Base-by-base conservation (phyloP, 2,113 vertebrate genomes). In the Empidonax traillii region DNA sequence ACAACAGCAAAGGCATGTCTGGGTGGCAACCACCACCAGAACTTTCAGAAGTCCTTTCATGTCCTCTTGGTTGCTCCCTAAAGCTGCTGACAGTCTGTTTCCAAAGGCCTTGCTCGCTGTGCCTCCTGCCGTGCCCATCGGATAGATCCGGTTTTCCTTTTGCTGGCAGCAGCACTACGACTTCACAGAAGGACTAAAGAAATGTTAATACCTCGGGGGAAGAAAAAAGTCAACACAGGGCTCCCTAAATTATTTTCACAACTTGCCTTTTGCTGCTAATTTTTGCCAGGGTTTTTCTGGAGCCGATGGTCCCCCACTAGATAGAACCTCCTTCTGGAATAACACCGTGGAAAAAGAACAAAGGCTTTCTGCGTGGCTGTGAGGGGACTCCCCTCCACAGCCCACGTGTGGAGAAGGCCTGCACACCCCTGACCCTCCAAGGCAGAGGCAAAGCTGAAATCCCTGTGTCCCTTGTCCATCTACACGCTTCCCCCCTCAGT, bases 371-470 rank as follows among this genome's bases (percentile, higher is more conserved):
- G 59, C 44, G 75, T 49, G 79, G 74, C 44, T 0, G 0, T 1
- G 0, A 12, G 9, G 33, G 59, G 41, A 66, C 56, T 47, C 27
- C 3, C 51, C 46, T 61, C 59, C 41, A 20, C 39, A 78, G 56
- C 35, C 56, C 61, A 27, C 35, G 39, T 44, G 41, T 72, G 52
- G 39, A 76, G 52, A 17, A 83, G 37, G 13, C 31, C 51, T 4
- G 10, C 3, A 1, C 3, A 3, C 1, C 67, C 30, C 35, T 72
- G 41, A 46, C 31, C 28, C 37, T 75, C 37, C 0, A 0, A 58
- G 73, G 37, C 12, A 87, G 31, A 80, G 35, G 46, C 33, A 65
- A 81, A 78, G 23, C 39, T 63, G 31, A 62, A 66, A 63, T 27
- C 25, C 78, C 46, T 53, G 31, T 10, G 67, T 17, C n/a, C 44